Conservation (phyloP, 2,797 vertebrate species). For the Helarctos malayanus region DNA sequence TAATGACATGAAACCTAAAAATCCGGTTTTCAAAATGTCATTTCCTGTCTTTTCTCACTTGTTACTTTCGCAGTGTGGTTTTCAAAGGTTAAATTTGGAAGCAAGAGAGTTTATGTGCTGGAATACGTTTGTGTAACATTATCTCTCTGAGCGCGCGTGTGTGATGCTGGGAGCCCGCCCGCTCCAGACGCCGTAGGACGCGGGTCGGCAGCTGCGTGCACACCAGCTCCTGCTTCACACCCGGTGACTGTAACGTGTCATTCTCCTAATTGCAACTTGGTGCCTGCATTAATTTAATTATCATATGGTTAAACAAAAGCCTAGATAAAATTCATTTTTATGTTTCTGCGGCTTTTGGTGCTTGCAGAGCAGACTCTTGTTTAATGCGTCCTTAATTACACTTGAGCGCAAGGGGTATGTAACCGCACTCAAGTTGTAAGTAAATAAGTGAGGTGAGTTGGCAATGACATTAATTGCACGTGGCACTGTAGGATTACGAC, state of each 20-base stretch:
- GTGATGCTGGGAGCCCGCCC: background rate
- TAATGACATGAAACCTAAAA: background rate
- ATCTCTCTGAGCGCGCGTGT: background rate
- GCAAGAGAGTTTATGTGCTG: background rate
- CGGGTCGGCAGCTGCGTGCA: accelerated
- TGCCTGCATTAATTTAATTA: background rate
- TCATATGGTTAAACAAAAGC: background rate
- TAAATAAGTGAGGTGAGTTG: background rate
- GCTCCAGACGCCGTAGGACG: accelerated
- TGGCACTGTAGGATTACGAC: background rate
- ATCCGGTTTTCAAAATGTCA: background rate
- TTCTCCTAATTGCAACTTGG: background rate
- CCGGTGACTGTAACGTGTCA: accelerated
- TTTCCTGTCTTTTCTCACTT: background rate
- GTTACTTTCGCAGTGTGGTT: background rate
- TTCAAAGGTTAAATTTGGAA: background rate
- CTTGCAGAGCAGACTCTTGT: background rate
- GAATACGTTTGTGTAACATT: background rate
- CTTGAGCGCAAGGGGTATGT: background rate
- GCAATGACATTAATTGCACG: accelerated
- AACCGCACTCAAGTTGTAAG: background rate
- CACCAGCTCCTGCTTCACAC: background rate
- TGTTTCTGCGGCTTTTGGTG: background rate
- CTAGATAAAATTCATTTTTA: background rate
- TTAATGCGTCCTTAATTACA: background rate